Percentiles rank a stretch among this genome's conserved stretches.
These are phyloP conservation scores for Limenitis camilla DNA, from an alignment of 2,888 invertebrate genomes.

Conservation along the genomic window DNA sequence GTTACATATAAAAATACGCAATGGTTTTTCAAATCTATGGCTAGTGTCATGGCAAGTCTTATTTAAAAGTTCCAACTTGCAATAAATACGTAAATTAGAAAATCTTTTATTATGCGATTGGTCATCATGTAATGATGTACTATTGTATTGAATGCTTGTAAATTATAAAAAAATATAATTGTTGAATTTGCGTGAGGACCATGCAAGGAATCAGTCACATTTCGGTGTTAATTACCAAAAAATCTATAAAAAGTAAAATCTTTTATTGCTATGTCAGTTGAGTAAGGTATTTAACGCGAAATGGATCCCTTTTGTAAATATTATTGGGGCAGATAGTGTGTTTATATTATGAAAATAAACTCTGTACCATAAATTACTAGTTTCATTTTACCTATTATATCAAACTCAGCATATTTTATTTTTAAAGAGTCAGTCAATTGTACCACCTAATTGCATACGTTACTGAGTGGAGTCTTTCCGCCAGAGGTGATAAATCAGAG, in stretches of 20 bases:
- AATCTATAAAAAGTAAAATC: not conserved
- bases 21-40: slow-evolving; percentile 1
- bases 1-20: not conserved
- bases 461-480: too few relatives aligned
- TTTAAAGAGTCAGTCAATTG: too few relatives aligned
- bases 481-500: too few relatives aligned
- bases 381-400: slow-evolving; percentile 41
- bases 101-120: slow-evolving; percentile 19
- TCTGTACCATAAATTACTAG: slow-evolving; percentile 55
- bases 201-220: slow-evolving; percentile 29
- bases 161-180: slow-evolving; percentile 31
- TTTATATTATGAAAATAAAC: slow-evolving; percentile 68
- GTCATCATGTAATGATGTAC: slow-evolving; percentile 54
- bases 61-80: slow-evolving; percentile 13
- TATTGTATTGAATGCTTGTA: slow-evolving; percentile 47
- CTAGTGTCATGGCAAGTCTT: not conserved
- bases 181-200: slow-evolving; percentile 37
- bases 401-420: too few relatives aligned
- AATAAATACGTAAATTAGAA: slow-evolving; percentile 23
- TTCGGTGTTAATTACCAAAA: slow-evolving; percentile 24
- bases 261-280: not conserved
- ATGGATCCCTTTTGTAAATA: not conserved
- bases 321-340: slow-evolving; percentile 47
- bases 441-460: too few relatives aligned
- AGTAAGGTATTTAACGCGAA: slow-evolving; percentile 1